phyloP scores from a whole-genome alignment of 2,113 vertebrate genomes.

The Silurus asotus region DNA sequence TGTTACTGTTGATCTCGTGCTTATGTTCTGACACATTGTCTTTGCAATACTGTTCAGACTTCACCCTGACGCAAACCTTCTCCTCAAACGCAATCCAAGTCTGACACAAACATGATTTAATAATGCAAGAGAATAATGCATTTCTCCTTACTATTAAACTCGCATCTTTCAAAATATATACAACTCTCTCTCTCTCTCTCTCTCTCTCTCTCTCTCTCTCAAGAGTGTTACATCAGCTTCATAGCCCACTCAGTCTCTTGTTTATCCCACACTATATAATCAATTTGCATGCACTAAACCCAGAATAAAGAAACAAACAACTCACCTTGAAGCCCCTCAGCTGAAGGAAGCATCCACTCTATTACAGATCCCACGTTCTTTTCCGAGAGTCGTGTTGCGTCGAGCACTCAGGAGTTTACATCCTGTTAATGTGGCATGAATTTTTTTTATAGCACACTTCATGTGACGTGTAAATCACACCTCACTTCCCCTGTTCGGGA shows the following conservation, averaged over 20 bases:
- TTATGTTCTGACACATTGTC: not conserved
- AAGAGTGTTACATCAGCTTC: constrained; percentile 11
- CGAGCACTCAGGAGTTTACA: not conserved
- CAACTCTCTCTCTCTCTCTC: not conserved
- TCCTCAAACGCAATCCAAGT: not conserved
- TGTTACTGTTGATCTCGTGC: no score
- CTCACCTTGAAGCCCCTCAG: constrained; percentile 4
- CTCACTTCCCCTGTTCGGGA: not conserved
- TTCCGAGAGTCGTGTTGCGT: not conserved
- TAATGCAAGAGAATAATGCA: constrained; percentile 8
- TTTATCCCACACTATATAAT: not conserved
- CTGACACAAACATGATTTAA: not conserved
- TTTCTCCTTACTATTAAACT: constrained; percentile 7
- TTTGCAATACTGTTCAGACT: not conserved
- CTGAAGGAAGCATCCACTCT: not conserved
- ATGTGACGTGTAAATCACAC: constrained; percentile 26
- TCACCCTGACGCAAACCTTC: not conserved
- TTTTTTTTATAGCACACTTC: constrained; percentile 11
- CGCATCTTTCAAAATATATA: not conserved
- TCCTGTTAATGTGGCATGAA: not conserved
- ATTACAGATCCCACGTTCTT: not conserved
- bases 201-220: not conserved
- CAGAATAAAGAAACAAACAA: not conserved
- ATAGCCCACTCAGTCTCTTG: not conserved
- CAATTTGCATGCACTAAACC: constrained; percentile 15